These are phyloP conservation scores for Rotaria magnacalcarata DNA, from an alignment of 2,888 invertebrate genomes.

Conservation along the genomic window DNA sequence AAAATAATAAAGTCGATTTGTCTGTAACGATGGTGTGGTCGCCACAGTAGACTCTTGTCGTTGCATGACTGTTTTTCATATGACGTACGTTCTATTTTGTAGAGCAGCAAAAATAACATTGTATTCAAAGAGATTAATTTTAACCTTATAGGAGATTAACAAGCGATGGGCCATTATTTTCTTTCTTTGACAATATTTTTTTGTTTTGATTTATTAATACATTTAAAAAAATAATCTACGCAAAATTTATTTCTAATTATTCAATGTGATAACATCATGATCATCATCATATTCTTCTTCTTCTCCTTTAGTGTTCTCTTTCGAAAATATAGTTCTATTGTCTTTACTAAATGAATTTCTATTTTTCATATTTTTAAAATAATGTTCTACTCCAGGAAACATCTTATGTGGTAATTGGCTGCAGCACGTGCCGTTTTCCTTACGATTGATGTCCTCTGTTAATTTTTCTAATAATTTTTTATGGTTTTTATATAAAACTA, in stretches of 20 bases:
- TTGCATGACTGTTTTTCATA: neutral
- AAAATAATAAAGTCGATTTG: neutral
- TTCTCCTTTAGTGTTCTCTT: no score
- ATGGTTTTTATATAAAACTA: no score
- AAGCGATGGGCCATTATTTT: neutral
- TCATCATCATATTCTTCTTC: neutral
- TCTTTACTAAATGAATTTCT: neutral
- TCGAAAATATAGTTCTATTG: neutral
- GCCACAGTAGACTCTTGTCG: neutral
- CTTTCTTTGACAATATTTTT: neutral
- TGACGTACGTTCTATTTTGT: neutral
- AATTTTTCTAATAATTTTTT: neutral
- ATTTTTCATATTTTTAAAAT: neutral
- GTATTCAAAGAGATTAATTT: neutral
- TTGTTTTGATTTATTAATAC: neutral
- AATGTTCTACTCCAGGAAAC: conserved; percentile 1
- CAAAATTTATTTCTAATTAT: neutral
- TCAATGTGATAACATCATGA: neutral
- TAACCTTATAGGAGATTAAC: neutral
- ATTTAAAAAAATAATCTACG: neutral
- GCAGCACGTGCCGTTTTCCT: neutral
- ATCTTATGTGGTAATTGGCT: neutral
- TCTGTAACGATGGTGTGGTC: neutral
- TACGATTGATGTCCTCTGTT: neutral
- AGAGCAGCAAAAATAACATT: neutral